Conservation (phyloP, 2,888 invertebrate genomes). For the Stenichneumon culpator region DNA sequence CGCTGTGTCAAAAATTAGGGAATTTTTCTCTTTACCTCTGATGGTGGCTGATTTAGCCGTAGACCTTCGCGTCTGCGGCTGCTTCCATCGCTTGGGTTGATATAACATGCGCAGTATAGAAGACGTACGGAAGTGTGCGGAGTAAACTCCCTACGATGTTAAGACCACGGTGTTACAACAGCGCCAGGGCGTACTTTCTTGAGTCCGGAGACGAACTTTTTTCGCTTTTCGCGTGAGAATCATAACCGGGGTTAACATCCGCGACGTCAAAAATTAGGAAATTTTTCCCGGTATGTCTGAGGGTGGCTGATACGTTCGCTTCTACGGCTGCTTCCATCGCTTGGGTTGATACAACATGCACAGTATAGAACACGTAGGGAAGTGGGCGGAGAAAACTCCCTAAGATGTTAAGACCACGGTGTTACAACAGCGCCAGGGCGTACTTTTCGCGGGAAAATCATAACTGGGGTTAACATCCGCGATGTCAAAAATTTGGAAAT, state of each 20-base stretch:
- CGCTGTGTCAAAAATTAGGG: neutral
- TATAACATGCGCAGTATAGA: neutral
- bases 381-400: conserved; percentile 13
- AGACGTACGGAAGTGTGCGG: neutral
- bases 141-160: conserved; percentile 41
- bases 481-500: neutral
- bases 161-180: conserved; percentile 38
- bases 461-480: neutral
- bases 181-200: conserved; percentile 36
- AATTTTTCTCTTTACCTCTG: no score
- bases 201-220: conserved; percentile 45
- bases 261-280: neutral
- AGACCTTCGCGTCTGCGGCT: no score
- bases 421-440: conserved; percentile 31
- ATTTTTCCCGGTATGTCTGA: neutral
- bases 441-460: conserved; percentile 19
- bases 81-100: no score
- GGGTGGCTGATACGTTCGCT: neutral
- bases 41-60: no score
- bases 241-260: neutral
- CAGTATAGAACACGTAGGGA: neutral
- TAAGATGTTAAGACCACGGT: conserved; percentile 48
- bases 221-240: conserved; percentile 14
- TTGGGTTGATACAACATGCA: neutral
- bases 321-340: neutral